These are phyloP conservation scores for Drosophila flavopinicola DNA, from an alignment of 2,888 invertebrate genomes.

Conservation along the genomic window DNA sequence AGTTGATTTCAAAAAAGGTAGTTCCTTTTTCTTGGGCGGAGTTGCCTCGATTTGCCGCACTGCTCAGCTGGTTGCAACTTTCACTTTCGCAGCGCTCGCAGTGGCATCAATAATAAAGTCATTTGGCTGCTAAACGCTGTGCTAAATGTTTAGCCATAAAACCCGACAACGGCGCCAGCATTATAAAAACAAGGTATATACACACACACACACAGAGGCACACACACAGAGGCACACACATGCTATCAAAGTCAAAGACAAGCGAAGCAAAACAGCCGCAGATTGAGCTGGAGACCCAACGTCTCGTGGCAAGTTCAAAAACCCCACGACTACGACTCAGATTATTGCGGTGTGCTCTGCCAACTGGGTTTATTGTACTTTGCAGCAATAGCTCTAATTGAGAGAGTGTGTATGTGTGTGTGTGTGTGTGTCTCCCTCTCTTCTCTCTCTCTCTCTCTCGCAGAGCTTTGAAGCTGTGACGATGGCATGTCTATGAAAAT, in stretches of 20 bases:
- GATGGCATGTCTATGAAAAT: slow-evolving; percentile 74
- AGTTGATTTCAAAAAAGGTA: no score
- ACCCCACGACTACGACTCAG: slow-evolving; percentile 55
- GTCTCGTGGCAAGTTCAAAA: slow-evolving; percentile 69
- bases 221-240: slow-evolving; percentile 7
- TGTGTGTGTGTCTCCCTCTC: slow-evolving; percentile 29
- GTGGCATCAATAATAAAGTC: slow-evolving; percentile 68
- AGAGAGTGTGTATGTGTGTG: slow-evolving; percentile 25
- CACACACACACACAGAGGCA: slow-evolving; percentile 21
- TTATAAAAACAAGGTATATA: slow-evolving; percentile 38
- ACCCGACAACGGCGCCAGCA: slow-evolving; percentile 50
- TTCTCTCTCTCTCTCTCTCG: no score
- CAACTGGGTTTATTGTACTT: slow-evolving; percentile 77
- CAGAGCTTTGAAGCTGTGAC: slow-evolving; percentile 30
- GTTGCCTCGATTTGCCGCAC: background rate
- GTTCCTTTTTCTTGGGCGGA: background rate
- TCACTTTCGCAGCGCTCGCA: slow-evolving; percentile 45
- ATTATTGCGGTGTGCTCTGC: slow-evolving; percentile 41
- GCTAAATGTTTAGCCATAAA: slow-evolving; percentile 74
- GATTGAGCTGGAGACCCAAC: slow-evolving; percentile 38
- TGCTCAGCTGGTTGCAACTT: slow-evolving; percentile 35
- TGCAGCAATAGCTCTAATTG: slow-evolving; percentile 64
- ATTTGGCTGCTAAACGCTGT: slow-evolving; percentile 66
- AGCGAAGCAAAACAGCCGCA: slow-evolving; percentile 32
- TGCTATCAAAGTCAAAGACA: slow-evolving; percentile 53